Evolutionary conservation across 2,113 vertebrate species (phyloP), one percentile per base, ranked within the genome.

Genomic region (Marmota flaviventris): DNA sequence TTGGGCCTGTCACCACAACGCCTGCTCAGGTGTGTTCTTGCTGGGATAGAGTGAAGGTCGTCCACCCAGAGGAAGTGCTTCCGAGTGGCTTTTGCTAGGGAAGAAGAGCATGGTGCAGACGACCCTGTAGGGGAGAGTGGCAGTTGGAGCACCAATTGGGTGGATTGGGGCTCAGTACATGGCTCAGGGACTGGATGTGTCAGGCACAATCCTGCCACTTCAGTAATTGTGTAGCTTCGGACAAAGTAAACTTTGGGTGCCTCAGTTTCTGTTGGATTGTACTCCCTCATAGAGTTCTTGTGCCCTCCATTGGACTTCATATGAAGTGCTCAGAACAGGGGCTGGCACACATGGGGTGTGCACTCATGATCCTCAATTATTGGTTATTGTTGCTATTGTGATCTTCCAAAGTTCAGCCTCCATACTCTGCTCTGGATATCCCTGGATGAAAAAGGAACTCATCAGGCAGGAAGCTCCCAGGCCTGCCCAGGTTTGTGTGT

Each of bases 11-110:
- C 17, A 12, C 9, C 17, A 14, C 29, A 79, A 29, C 2, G 17
- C 24, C 63, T 85, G n/a, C 0, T 3, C 0, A 58, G 20, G 20
- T 1, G 0, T 69, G 67, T 5, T 73, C 51, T 79, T 56, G 32
- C 51, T 39, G 45, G 63, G n/a, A 8, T 2, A 77, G 65, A 70
- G 2, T 25, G 25, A 17, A n/a, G 27, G 70, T 14, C 63, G 22
- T 17, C 27, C 81, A 70, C 29, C 4, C 24, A 67, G 45, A 67
- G 39, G 32, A 67, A 39, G n/a, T 22, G 17, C 29, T 84, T 48
- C 24, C 4, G 5, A 63, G 45, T 1, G 51, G 22, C 1, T 2
- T 39, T 73, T 45, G 13, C 24, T 42, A 7, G 39, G 63, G 63
- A 75, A 20, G 22, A 32, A 70, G 32, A 87, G 17, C 45, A 8